These are phyloP conservation scores for Acanthoscelides obtectus DNA, from an alignment of 2,888 invertebrate genomes.

Conservation along the genomic window DNA sequence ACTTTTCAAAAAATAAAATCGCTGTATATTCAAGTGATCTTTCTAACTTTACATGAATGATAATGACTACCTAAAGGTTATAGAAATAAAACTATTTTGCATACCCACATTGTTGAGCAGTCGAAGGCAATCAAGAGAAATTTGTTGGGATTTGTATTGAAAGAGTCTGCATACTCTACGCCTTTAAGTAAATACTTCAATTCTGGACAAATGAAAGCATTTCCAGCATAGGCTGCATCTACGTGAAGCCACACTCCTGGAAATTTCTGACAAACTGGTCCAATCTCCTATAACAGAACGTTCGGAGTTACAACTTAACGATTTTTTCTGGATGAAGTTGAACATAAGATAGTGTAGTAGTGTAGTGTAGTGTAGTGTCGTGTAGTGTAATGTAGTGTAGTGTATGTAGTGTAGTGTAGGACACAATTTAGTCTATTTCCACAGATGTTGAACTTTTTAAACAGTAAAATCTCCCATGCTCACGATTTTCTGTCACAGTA, in stretches of 20 bases:
- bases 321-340: too few species aligned
- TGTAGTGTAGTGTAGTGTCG: too few species aligned
- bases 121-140: conserved; percentile 96
- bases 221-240: conserved; percentile 97
- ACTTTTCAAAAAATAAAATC: too few species aligned
- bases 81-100: neutral
- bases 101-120: conserved; percentile 96
- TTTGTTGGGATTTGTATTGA: conserved; percentile 98
- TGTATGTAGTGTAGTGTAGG: too few species aligned
- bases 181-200: conserved; percentile 68
- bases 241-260: conserved; percentile 81
- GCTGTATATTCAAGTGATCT: neutral
- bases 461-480: too few species aligned
- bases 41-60: neutral
- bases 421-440: too few species aligned
- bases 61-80: neutral
- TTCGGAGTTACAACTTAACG: too few species aligned
- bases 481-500: too few species aligned
- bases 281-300: conserved; percentile 73
- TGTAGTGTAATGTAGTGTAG: too few species aligned
- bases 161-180: conserved; percentile 90
- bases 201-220: conserved; percentile 95
- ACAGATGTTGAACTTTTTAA: too few species aligned
- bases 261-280: conserved; percentile 73
- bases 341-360: too few species aligned